A percentile compares a stretch with the other conserved stretches of the same genome.
phyloP scores from a whole-genome alignment of 2,888 invertebrate genomes.

The Capitulum mitella region DNA sequence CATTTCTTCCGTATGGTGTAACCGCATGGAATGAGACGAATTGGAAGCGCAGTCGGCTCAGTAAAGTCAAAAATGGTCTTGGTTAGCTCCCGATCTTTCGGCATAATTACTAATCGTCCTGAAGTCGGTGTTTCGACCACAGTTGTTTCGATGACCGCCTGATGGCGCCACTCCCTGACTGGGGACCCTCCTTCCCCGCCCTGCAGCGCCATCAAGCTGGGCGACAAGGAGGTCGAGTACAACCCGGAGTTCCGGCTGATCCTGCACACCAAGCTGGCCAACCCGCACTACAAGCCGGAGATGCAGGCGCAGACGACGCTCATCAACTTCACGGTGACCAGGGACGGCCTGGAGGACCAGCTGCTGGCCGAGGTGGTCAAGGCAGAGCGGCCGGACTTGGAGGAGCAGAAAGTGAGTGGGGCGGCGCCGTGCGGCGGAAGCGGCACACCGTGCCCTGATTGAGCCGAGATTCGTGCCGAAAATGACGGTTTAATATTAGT shows the following conservation, averaged over 20 bases:
- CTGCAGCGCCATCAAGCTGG: slow-evolving; percentile 83
- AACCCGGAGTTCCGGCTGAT: slow-evolving; percentile 77
- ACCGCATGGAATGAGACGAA: too few relatives aligned
- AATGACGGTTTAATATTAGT: too few relatives aligned
- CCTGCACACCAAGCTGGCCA: slow-evolving; percentile 89
- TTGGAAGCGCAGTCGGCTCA: too few relatives aligned
- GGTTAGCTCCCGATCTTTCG: too few relatives aligned
- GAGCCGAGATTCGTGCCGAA: too few relatives aligned
- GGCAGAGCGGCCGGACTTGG: slow-evolving; percentile 91
- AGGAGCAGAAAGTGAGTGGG: slow-evolving; percentile 68
- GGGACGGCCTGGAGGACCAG: slow-evolving; percentile 93
- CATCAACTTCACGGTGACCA: slow-evolving; percentile 93
- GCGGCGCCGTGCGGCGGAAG: not conserved
- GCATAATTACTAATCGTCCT: too few relatives aligned
- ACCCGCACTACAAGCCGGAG: slow-evolving; percentile 96
- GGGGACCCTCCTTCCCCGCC: too few relatives aligned
- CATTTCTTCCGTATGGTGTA: too few relatives aligned
- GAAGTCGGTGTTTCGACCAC: too few relatives aligned
- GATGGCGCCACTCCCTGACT: too few relatives aligned
- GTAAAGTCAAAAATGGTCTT: too few relatives aligned
- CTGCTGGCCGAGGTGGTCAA: slow-evolving; percentile 92
- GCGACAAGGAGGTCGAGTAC: slow-evolving; percentile 94
- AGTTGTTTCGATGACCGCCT: too few relatives aligned
- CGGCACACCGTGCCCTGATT: not conserved
- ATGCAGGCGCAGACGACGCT: slow-evolving; percentile 97